Conservation (phyloP, 2,888 invertebrate species). For the Drosophila anomelani region DNA sequence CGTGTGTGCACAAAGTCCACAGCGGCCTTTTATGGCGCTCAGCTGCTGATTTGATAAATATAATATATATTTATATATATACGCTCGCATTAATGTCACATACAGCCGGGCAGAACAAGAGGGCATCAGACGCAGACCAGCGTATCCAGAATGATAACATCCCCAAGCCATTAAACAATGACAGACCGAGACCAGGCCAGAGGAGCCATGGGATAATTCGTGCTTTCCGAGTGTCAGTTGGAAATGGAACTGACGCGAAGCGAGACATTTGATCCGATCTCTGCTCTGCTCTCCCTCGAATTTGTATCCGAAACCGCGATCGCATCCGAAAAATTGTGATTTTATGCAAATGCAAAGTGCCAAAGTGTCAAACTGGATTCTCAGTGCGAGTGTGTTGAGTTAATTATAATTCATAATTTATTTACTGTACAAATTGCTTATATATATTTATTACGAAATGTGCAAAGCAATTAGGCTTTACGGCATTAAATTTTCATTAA, state of each 20-base stretch:
- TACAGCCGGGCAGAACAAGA: constrained; percentile 13
- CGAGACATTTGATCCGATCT: constrained; percentile 52
- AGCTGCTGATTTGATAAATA: constrained; percentile 55
- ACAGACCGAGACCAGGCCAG: constrained; percentile 6
- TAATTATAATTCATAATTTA: constrained; percentile 54
- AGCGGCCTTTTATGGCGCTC: constrained; percentile 43
- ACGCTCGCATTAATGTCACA: constrained; percentile 24
- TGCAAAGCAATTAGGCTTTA: constrained; percentile 36
- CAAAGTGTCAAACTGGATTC: constrained; percentile 54
- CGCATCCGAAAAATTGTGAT: constrained; percentile 43
- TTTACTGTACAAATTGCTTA: constrained; percentile 47
- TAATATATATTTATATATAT: constrained; percentile 24
- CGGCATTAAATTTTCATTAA: constrained; percentile 33
- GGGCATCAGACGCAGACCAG: constrained; percentile 21
- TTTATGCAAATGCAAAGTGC: constrained; percentile 65
- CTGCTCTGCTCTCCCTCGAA: constrained; percentile 15
- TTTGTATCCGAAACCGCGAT: background rate
- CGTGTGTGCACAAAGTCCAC: constrained; percentile 62
- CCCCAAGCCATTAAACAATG: constrained; percentile 32
- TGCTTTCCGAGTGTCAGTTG: constrained; percentile 38
- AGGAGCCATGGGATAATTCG: constrained; percentile 35
- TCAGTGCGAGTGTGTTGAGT: constrained; percentile 35
- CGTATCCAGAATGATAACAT: constrained; percentile 46
- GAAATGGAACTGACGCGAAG: constrained; percentile 59
- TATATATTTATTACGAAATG: constrained; percentile 54